Percentiles rank a stretch among this genome's conserved stretches.
These are phyloP conservation scores for Leptinotarsa defecta DNA, from an alignment of 1,140 invertebrate species.

Conservation along the genomic window DNA sequence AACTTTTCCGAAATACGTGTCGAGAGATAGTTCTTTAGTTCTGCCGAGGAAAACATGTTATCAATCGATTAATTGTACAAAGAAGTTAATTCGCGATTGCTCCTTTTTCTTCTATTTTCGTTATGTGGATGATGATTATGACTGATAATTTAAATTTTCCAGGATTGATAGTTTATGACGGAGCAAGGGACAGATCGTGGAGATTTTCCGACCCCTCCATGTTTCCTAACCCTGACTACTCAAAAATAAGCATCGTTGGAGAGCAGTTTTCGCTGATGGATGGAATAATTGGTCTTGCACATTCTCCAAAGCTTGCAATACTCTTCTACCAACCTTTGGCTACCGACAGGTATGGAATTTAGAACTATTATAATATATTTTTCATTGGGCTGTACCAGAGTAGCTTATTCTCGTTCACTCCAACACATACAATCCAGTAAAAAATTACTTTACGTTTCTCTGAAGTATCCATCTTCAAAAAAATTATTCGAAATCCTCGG, in stretches of 20 bases:
- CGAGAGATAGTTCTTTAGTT: too few relatives aligned
- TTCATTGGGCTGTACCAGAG: too few relatives aligned
- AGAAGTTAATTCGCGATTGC: background rate
- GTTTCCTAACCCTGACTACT: constrained; percentile 79
- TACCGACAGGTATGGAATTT: constrained; percentile 67
- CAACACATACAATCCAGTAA: too few relatives aligned
- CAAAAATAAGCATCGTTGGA: constrained; percentile 67
- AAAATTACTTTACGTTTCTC: too few relatives aligned
- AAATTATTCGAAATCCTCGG: too few relatives aligned
- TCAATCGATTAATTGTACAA: background rate
- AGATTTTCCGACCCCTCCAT: constrained; percentile 75
- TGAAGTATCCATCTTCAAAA: too few relatives aligned
- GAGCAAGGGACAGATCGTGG: constrained; percentile 72
- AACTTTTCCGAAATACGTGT: too few relatives aligned
- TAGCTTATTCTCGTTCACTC: too few relatives aligned
- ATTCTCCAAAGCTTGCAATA: constrained; percentile 68
- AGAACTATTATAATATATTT: too few relatives aligned
- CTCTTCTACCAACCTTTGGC: constrained; percentile 82
- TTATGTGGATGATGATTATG: background rate
- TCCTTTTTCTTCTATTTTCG: background rate
- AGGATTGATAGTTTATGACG: constrained; percentile 77
- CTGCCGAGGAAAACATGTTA: background rate
- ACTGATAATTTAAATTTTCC: background rate
- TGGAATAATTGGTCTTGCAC: constrained; percentile 75
- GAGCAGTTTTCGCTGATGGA: constrained; percentile 77